Conservation (phyloP, 2,888 invertebrate species). For the Limulus polyphemus region DNA sequence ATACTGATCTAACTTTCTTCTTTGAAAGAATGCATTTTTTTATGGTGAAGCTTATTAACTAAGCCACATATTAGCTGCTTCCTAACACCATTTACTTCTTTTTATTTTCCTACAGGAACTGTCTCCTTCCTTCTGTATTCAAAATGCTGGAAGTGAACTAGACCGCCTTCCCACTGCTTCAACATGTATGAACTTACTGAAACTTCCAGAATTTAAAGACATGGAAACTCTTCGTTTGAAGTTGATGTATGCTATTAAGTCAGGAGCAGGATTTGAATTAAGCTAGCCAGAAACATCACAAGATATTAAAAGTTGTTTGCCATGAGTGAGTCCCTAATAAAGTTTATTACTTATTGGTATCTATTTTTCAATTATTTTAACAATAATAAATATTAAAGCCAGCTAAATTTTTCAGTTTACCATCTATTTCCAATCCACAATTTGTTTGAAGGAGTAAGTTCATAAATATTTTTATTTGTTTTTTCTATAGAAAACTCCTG, state of each 20-base stretch:
- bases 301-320: no score
- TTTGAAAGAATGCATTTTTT: background rate
- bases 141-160: constrained; percentile 66
- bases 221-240: constrained; percentile 65
- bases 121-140: constrained; percentile 91
- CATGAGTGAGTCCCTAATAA: no score
- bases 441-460: no score
- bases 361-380: no score
- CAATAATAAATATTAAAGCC: no score
- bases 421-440: no score
- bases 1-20: no score
- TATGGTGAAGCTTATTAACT: background rate
- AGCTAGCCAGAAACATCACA: constrained; percentile 31
- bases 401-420: no score
- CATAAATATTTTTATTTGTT: no score
- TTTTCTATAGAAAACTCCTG: no score
- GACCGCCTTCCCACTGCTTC: constrained; percentile 91
- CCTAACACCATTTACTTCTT: background rate
- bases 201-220: constrained; percentile 77
- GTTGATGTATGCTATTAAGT: constrained; percentile 81
- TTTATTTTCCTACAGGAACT: constrained; percentile 53
- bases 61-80: background rate
- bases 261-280: constrained; percentile 91
- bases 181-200: constrained; percentile 95
- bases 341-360: no score